phyloP scores from a whole-genome alignment of 2,888 invertebrate species.

The Oscheius sp. region DNA sequence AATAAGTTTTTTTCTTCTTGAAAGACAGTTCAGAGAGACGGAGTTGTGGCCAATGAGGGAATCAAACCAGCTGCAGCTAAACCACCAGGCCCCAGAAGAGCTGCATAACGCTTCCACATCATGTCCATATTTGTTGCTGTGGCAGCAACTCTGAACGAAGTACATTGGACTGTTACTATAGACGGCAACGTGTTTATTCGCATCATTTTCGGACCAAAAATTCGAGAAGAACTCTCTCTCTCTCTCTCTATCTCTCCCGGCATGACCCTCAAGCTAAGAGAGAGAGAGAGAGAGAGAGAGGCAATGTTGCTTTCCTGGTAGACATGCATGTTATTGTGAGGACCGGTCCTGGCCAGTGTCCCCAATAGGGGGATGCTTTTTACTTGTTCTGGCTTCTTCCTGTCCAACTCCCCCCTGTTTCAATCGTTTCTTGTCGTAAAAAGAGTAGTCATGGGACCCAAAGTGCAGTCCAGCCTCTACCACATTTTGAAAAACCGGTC shows the following conservation, averaged over 20 bases:
- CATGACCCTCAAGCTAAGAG: too few relatives aligned
- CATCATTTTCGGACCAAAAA: too few relatives aligned
- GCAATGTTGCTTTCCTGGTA: neutral
- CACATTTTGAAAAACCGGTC: constrained; percentile 28
- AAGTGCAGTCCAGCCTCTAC: constrained; percentile 24
- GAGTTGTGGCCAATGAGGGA: constrained; percentile 28
- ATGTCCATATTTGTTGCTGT: constrained; percentile 57
- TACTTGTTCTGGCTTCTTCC: neutral
- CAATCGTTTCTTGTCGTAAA: constrained; percentile 4
- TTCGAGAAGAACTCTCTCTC: neutral
- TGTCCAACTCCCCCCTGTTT: neutral
- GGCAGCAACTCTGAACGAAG: constrained; percentile 46
- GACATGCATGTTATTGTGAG: too few relatives aligned
- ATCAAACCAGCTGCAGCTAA: constrained; percentile 59
- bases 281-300: neutral
- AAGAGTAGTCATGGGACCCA: constrained; percentile 23
- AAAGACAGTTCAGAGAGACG: constrained; percentile 17
- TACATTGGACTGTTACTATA: too few relatives aligned
- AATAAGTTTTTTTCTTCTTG: too few relatives aligned
- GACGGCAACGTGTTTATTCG: too few relatives aligned
- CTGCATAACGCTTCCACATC: constrained; percentile 64
- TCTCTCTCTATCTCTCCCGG: too few relatives aligned
- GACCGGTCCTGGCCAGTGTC: too few relatives aligned
- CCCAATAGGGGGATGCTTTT: too few relatives aligned
- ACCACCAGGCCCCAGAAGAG: constrained; percentile 59